Percentiles rank a stretch among this genome's conserved stretches.
phyloP scores from a whole-genome alignment of 1,140 invertebrate genomes.

The Drosophila bocki region DNA sequence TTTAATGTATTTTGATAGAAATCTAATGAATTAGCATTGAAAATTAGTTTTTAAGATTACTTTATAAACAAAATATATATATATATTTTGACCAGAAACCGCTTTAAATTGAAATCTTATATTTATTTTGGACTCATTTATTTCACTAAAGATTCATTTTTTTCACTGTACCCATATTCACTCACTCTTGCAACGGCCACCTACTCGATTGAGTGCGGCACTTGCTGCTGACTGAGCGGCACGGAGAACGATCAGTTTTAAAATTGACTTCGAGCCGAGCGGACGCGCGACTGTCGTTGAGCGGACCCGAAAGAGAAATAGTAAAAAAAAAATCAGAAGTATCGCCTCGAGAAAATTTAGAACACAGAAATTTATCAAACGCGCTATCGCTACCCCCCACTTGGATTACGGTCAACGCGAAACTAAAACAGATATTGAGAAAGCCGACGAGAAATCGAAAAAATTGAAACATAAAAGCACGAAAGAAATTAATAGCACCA shows the following conservation, averaged over 20 bases:
- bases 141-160: background rate
- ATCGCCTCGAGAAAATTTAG: conserved; percentile 62
- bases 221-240: conserved; percentile 60
- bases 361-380: conserved; percentile 50
- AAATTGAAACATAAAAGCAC: conserved; percentile 32
- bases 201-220: conserved; percentile 46
- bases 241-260: conserved; percentile 74
- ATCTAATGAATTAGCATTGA: background rate
- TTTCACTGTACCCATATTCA: conserved; percentile 9
- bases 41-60: no score
- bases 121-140: background rate
- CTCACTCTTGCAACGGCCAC: conserved; percentile 3
- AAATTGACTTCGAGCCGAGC: conserved; percentile 76
- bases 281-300: conserved; percentile 67
- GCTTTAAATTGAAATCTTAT: background rate
- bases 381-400: conserved; percentile 70
- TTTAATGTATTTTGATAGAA: no score
- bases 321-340: conserved; percentile 39
- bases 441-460: conserved; percentile 9
- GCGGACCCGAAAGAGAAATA: conserved; percentile 30
- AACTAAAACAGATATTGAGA: conserved; percentile 48
- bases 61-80: background rate
- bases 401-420: conserved; percentile 83
- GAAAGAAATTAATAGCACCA: conserved; percentile 23
- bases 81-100: background rate